phyloP scores from a whole-genome alignment of 1,140 invertebrate genomes.

The Drosophila pandora region DNA sequence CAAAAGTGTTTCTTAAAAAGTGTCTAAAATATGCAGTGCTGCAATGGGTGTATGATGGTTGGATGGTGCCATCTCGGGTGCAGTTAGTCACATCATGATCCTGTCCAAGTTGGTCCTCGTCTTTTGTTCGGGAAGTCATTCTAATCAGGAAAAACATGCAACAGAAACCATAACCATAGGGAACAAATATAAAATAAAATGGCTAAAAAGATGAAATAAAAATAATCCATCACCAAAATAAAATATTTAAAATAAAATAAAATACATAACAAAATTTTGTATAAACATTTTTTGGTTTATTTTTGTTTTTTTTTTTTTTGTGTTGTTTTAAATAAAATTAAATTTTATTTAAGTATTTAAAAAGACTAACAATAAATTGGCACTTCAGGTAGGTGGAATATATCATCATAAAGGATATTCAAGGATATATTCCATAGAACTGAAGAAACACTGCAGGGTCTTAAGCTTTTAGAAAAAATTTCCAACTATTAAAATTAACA shows the following conservation, averaged over 20 bases:
- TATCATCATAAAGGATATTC: constrained; percentile 24
- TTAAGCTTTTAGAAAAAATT: constrained; percentile 49
- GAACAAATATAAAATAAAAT: background rate
- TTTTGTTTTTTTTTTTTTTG: constrained; percentile 39
- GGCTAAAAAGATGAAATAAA: background rate
- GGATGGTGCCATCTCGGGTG: background rate
- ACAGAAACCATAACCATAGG: background rate
- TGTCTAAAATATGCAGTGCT: constrained; percentile 2
- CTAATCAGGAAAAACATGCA: background rate
- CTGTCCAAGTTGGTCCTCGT: background rate
- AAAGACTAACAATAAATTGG: constrained; percentile 50
- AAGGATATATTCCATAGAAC: constrained; percentile 26
- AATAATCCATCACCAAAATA: constrained; percentile 48
- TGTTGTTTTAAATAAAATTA: constrained; percentile 68
- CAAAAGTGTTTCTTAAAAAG: background rate
- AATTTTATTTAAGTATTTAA: constrained; percentile 74
- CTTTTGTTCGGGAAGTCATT: background rate
- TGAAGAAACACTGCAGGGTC: constrained; percentile 11
- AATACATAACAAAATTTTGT: constrained; percentile 28
- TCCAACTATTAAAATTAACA: constrained; percentile 74
- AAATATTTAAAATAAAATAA: constrained; percentile 44
- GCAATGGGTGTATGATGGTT: constrained; percentile 13
- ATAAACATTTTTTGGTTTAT: constrained; percentile 67
- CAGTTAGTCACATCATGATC: constrained; percentile 16
- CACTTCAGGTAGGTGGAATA: constrained; percentile 37